Percentiles rank a stretch among this genome's conserved stretches.
Evolutionary conservation across 2,797 vertebrate genomes (phyloP).

Genomic region (Setipinna tenuifilis): DNA sequence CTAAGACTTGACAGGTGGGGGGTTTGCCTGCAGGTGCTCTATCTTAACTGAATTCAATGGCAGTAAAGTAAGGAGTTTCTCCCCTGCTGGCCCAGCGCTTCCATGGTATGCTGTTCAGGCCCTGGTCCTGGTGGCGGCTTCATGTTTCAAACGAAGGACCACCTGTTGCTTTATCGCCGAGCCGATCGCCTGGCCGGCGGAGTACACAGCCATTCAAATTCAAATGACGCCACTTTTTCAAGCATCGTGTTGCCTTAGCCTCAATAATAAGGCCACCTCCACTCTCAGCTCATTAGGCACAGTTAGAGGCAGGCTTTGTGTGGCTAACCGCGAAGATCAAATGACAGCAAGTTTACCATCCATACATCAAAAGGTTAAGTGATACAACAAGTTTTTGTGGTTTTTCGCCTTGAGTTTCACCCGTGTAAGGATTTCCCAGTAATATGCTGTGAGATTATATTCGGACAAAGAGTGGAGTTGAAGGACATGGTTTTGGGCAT

Average conservation of each 20-base stretch:
- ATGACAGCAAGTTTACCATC: slow-evolving; percentile 9
- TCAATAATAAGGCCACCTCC: not conserved
- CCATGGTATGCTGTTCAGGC: slow-evolving; percentile 6
- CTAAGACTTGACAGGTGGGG: not conserved
- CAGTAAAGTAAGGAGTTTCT: not conserved
- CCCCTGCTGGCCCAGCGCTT: not conserved
- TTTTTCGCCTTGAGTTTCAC: not conserved
- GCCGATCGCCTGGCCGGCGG: not conserved
- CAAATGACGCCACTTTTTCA: not conserved
- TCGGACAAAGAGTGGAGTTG: too few species aligned
- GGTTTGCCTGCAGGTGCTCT: not conserved
- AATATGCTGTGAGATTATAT: not conserved
- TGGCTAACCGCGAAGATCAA: not conserved
- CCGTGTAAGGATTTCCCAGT: not conserved
- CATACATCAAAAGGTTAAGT: not conserved
- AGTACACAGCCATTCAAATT: slow-evolving; percentile 21
- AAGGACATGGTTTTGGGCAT: not conserved
- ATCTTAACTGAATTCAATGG: slow-evolving; percentile 1
- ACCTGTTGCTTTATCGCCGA: slow-evolving; percentile 8
- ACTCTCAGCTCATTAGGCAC: slow-evolving; percentile 3
- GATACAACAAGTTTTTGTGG: slow-evolving; percentile 12
- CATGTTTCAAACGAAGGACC: slow-evolving; percentile 17
- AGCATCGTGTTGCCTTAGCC: slow-evolving; percentile 5
- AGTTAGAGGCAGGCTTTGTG: slow-evolving; percentile 9
- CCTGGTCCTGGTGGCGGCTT: not conserved